Conservation (phyloP, 2,888 invertebrate species). For the Hirtodrosophila cameraria region DNA sequence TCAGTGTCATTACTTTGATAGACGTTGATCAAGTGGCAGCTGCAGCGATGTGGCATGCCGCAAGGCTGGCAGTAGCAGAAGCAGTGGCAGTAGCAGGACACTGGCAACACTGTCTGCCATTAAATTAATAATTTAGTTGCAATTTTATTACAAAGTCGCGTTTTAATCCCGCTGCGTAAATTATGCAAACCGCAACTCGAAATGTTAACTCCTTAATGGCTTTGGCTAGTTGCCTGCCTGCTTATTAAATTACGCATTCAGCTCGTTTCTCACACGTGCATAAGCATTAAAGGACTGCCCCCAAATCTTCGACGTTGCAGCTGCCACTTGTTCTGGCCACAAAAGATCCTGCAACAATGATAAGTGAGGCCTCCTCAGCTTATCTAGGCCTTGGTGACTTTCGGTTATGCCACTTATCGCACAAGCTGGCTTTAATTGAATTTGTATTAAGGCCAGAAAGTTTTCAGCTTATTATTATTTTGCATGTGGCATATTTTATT, state of each 20-base stretch:
- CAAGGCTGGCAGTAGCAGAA: constrained; percentile 24
- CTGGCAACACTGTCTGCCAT: constrained; percentile 41
- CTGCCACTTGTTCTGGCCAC: constrained; percentile 41
- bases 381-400: constrained; percentile 38
- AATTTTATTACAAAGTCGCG: constrained; percentile 66
- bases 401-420: constrained; percentile 56
- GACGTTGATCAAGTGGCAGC: constrained; percentile 53
- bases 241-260: constrained; percentile 75
- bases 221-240: constrained; percentile 23
- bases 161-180: constrained; percentile 60
- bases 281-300: constrained; percentile 34
- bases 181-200: constrained; percentile 4
- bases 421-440: constrained; percentile 65
- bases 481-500: constrained; percentile 59
- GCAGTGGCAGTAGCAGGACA: constrained; percentile 5
- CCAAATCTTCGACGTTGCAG: constrained; percentile 49
- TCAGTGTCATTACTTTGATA: constrained; percentile 69
- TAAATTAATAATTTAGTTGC: constrained; percentile 80
- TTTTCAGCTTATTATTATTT: constrained; percentile 28
- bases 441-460: constrained; percentile 34
- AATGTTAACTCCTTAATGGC: constrained; percentile 12
- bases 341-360: constrained; percentile 58
- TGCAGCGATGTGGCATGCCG: constrained; percentile 54
- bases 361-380: constrained; percentile 27
- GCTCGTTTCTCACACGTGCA: constrained; percentile 72